A percentile compares a stretch with the other conserved stretches of the same genome.
Evolutionary conservation across 2,888 invertebrate genomes (phyloP).

Genomic region (Himalopsyche tibetana): DNA sequence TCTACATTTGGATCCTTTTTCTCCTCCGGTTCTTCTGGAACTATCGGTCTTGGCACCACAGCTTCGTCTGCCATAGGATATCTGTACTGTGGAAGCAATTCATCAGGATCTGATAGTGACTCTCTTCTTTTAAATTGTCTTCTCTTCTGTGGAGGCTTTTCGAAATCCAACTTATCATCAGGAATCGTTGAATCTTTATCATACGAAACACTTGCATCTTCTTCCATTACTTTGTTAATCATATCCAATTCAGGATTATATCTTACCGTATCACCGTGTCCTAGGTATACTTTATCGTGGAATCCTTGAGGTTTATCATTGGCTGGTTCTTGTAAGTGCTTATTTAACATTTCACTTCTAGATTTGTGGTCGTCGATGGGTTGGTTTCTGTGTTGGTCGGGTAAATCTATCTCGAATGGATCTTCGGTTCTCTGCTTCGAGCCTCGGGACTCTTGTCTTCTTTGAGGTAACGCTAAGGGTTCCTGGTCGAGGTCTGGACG

Average conservation of each 20-base stretch:
- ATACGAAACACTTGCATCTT: conserved; percentile 70
- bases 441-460: conserved; percentile 47
- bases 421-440: conserved; percentile 45
- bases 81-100: conserved; percentile 71
- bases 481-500: conserved; percentile 68
- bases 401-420: conserved; percentile 46
- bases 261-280: conserved; percentile 77
- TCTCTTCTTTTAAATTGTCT: conserved; percentile 71
- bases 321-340: conserved; percentile 63
- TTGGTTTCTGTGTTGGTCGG: conserved; percentile 53
- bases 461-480: conserved; percentile 43
- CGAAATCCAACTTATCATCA: conserved; percentile 68
- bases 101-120: conserved; percentile 66
- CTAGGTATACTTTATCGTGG: conserved; percentile 74
- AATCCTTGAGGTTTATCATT: conserved; percentile 70
- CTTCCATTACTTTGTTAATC: conserved; percentile 69
- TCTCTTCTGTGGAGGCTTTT: conserved; percentile 68
- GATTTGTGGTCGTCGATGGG: conserved; percentile 51
- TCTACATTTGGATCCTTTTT: conserved; percentile 53
- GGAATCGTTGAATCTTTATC: conserved; percentile 69
- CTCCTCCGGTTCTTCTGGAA: conserved; percentile 73
- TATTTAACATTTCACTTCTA: conserved; percentile 54
- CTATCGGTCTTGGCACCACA: conserved; percentile 59
- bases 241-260: conserved; percentile 77
- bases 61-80: conserved; percentile 74